Percentiles rank a stretch among this genome's conserved stretches.
phyloP scores from a whole-genome alignment of 1,140 invertebrate species.

The Belonocnema kinseyi region DNA sequence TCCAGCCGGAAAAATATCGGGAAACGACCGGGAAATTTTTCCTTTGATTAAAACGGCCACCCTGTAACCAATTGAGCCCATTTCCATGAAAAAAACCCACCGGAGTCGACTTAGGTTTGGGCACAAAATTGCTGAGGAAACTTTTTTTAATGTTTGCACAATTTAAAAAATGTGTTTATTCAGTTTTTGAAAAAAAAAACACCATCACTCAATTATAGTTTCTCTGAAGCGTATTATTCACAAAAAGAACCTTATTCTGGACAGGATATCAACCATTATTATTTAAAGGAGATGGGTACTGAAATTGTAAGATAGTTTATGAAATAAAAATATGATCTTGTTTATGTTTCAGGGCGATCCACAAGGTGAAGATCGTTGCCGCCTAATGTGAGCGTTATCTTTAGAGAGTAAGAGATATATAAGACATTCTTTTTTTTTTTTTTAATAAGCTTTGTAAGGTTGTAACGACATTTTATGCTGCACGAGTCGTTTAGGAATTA shows the following conservation, averaged over 20 bases:
- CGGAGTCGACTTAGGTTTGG: too few species aligned
- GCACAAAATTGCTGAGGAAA: too few species aligned
- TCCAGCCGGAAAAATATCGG: too few species aligned
- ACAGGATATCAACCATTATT: slow-evolving; percentile 31
- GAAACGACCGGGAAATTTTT: too few species aligned
- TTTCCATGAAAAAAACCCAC: too few species aligned
- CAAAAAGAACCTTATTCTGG: slow-evolving; percentile 33
- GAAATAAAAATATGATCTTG: slow-evolving; percentile 36
- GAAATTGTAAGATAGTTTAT: slow-evolving; percentile 8
- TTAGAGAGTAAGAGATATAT: slow-evolving; percentile 43
- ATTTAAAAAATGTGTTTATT: too few species aligned
- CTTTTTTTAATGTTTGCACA: too few species aligned
- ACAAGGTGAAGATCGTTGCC: slow-evolving; percentile 78
- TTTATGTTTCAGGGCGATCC: slow-evolving; percentile 77
- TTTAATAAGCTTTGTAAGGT: slow-evolving; percentile 53
- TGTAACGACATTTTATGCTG: slow-evolving; percentile 51
- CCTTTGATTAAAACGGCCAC: too few species aligned
- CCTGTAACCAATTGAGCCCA: too few species aligned
- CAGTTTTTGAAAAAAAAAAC: too few species aligned
- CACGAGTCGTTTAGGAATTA: slow-evolving; percentile 42
- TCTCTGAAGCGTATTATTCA: background rate
- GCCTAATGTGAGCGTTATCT: slow-evolving; percentile 77
- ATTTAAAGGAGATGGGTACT: slow-evolving; percentile 28
- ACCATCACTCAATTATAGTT: background rate
- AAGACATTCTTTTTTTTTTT: slow-evolving; percentile 45